phyloP scores from a whole-genome alignment of 2,113 vertebrate species.

The Ceuthmochares aereus region DNA sequence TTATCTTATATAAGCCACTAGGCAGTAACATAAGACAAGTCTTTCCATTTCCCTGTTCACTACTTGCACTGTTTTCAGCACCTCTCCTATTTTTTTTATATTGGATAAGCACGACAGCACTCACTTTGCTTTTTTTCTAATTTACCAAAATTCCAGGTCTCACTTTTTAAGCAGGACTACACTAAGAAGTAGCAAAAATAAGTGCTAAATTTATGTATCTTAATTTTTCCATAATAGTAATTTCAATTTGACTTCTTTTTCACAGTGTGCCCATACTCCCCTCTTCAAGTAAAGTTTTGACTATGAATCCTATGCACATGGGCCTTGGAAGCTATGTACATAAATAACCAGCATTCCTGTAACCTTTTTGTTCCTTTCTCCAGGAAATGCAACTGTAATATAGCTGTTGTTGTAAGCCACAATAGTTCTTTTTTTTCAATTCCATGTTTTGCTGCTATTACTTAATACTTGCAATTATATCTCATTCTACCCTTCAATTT shows the following conservation, averaged over 20 bases:
- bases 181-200: not conserved
- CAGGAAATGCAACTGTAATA: not conserved
- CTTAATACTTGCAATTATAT: not conserved
- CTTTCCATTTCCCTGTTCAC: not conserved
- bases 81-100: not conserved
- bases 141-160: not conserved
- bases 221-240: not conserved
- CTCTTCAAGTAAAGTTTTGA: not conserved
- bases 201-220: not conserved
- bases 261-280: not conserved
- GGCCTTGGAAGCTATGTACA: not conserved
- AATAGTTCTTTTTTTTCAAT: not conserved
- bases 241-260: not conserved
- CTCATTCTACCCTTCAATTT: not conserved
- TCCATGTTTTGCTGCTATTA: not conserved
- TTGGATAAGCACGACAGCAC: not conserved
- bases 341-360: not conserved
- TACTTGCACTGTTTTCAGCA: not conserved
- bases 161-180: not conserved
- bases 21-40: fast-evolving
- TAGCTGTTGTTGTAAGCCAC: not conserved
- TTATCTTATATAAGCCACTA: not conserved
- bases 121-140: not conserved
- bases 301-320: not conserved
- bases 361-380: not conserved